Base-by-base conservation (phyloP, 2,888 invertebrate genomes). In the Acanthosoma haemorrhoidale region DNA sequence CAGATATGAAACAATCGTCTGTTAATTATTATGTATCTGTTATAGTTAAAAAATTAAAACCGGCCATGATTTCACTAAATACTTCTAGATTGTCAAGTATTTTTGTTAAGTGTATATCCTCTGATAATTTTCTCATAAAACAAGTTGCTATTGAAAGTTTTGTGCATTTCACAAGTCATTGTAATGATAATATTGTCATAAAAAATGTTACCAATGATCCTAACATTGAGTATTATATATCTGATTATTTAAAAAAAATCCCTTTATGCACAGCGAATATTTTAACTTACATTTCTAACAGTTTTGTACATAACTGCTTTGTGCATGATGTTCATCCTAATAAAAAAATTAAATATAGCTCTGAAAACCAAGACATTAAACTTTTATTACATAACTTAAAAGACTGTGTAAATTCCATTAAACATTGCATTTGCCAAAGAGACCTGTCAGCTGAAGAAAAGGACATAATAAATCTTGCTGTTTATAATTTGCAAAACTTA, bases 71-170 rank as follows among this genome's bases (percentile, higher is more conserved):
- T 5, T 59, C 34, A 29, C 31, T 59, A 32, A 59, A 31, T 31
- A 13, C 16, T 59, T 29, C 3, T 8, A 59, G 21, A 21, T 11
- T 43, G 11, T 43, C 21, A 21, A 21, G 31, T n/a, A 31, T 59
- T 21, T 59, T 31, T 31, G 31, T 16, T 8, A 59, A 59, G 9
- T 32, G 59, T 59, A 32, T 59, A 31, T 32, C 34, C 15, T 31
- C 34, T 31, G 18, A 18, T 15, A 34, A 59, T 25, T 34, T 34
- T 59, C 59, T 59, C 31, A 59, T 59, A 3, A 59, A 34, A 16
- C 59, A 59, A n/a, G 31, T 59, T 32, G 59, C 31, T 32, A 59
- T 59, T 59, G 59, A 59, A 59, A 59, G 16, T 59, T 59, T 32
- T 59, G 59, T 31, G 11, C 31, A 59, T 31, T 59, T 59, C 15